Base-by-base conservation (phyloP, 1,140 invertebrate genomes). In the Danaus melanippus region DNA sequence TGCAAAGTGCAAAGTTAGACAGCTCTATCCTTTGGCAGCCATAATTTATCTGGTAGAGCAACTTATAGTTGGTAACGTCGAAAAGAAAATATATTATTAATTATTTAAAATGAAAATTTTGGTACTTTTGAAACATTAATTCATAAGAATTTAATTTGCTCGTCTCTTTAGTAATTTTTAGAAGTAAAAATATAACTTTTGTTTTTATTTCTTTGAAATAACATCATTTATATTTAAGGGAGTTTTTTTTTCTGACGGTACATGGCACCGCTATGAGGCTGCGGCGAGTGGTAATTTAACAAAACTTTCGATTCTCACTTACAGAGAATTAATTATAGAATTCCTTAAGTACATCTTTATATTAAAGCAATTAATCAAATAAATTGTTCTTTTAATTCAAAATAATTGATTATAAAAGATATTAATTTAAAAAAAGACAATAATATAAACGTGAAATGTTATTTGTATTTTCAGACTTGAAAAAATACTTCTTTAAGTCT, bases 1-100 rank as follows among this genome's bases (percentile, higher is more conserved):
- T 71, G 73, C 68, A 74, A 85, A 85, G 82, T 83, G 82, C 70
- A 79, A 81, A 85, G 82, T 85, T 85, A 75, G 76, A 82, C 78
- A 69, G 67, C 64, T 65, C 76, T 81, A 79, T 81, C 79, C 78
- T 83, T 84, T 78, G 69, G 76, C 62, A 76, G 74, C 67, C 69
- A 70, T 83, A 79, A 81, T 75, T 83, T 81, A 81, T 80, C 67
- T 76, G 76, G 62, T 69, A 32, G 21, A 63, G 51, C 52, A 82
- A 84, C 80, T 84, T 80, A 66, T 71, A 55, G 62, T 45, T 48
- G 44, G 70, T 75, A 76, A 47, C 42, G 76, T 71, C 50, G 42
- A 62, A 71, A 76, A 39, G 60, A 48, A 62, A 62, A 67, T 32
- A 32, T 32, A 32, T 32, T 32, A 32, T 32, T 32, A 4, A 32